phyloP scores from a whole-genome alignment of 2,113 vertebrate genomes.

The Hippoglossus stenolepis region DNA sequence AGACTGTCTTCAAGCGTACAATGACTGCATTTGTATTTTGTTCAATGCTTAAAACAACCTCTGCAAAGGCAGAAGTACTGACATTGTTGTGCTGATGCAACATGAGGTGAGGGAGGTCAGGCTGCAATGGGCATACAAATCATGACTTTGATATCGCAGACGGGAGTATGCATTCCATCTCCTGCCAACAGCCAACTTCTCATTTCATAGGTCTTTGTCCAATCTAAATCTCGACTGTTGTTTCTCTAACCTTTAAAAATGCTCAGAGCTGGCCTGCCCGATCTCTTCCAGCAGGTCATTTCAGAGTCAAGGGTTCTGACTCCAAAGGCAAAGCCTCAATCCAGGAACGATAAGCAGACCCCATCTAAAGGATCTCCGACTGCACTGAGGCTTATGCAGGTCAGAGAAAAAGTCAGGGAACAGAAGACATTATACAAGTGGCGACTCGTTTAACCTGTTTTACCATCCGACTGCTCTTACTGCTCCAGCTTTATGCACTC shows the following conservation, averaged over 20 bases:
- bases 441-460: too few relatives aligned
- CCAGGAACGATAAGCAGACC: neutral
- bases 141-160: conserved; percentile 2
- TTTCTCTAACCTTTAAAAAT: neutral
- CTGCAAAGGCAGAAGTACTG: neutral
- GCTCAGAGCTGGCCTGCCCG: neutral
- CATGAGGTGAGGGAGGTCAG: neutral
- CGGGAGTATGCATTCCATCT: neutral
- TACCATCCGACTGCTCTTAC: too few relatives aligned
- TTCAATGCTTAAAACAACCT: neutral
- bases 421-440: neutral
- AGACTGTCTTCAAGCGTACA: too few relatives aligned
- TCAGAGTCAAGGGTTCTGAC: neutral
- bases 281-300: neutral
- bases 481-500: too few relatives aligned
- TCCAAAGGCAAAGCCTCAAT: neutral
- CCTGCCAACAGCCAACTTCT: neutral
- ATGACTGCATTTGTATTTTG: too few relatives aligned
- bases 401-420: neutral
- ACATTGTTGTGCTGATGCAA: neutral
- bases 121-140: neutral
- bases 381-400: neutral
- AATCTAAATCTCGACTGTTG: neutral
- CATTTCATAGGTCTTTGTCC: neutral
- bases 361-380: neutral